These are phyloP conservation scores for Drosophila siamana DNA, from an alignment of 2,888 invertebrate genomes.

Conservation along the genomic window DNA sequence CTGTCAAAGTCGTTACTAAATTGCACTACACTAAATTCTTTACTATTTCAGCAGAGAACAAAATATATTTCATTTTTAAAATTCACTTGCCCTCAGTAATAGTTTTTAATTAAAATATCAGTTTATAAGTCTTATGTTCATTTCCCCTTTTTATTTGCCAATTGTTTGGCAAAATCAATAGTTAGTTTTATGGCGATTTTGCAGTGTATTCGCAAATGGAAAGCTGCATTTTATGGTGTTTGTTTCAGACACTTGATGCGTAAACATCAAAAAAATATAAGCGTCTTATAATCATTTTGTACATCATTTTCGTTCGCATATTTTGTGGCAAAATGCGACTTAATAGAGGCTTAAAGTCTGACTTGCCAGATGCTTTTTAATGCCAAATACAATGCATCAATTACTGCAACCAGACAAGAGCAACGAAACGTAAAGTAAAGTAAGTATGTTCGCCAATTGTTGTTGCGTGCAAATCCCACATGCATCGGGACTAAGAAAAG, in stretches of 20 bases:
- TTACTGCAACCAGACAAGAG: slow-evolving; percentile 9
- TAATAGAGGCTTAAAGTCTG: slow-evolving; percentile 23
- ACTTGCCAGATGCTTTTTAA: slow-evolving; percentile 18
- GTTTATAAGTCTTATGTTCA: too few species aligned
- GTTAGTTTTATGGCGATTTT: neutral
- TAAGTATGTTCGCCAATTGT: slow-evolving; percentile 30
- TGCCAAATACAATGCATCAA: slow-evolving; percentile 30
- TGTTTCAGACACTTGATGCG: slow-evolving; percentile 27
- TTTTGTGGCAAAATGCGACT: slow-evolving; percentile 22
- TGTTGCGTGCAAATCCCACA: slow-evolving; percentile 19
- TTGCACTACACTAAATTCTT: neutral
- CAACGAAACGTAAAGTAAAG: too few species aligned
- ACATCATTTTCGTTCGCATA: slow-evolving; percentile 9
- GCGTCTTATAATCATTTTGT: neutral
- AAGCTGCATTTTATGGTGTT: slow-evolving; percentile 20
- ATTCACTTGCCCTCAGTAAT: too few species aligned
- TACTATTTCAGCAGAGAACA: neutral
- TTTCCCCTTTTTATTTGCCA: neutral
- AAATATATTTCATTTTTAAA: neutral
- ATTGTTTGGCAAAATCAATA: neutral
- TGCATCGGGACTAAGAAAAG: slow-evolving; percentile 20
- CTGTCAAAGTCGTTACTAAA: slow-evolving; percentile 9
- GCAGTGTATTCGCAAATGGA: slow-evolving; percentile 3
- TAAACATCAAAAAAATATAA: slow-evolving; percentile 35
- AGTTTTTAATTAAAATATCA: too few species aligned